Percentiles rank a stretch among this genome's conserved stretches.
phyloP scores from a whole-genome alignment of 2,888 invertebrate genomes.

The Nudaria mundana region DNA sequence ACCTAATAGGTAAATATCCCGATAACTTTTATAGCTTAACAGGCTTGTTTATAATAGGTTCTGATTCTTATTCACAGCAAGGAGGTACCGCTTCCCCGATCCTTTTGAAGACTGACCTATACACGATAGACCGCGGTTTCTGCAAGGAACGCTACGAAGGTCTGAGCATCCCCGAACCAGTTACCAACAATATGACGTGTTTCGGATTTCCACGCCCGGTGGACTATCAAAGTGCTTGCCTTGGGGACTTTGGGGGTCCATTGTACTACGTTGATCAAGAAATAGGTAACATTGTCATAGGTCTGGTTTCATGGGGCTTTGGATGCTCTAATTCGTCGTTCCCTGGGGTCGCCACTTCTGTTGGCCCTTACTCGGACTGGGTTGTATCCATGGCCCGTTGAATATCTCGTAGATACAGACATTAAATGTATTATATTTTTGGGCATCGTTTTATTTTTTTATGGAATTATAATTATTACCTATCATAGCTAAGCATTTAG shows the following conservation, averaged over 20 bases:
- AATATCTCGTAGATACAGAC: too few species aligned
- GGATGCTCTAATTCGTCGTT: conserved; percentile 58
- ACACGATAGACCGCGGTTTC: conserved; percentile 2
- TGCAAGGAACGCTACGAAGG: conserved; percentile 11
- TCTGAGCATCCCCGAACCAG: conserved; percentile 12
- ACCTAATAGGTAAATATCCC: too few species aligned
- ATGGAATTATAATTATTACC: too few species aligned
- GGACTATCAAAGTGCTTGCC: conserved; percentile 36
- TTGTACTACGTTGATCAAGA: conserved; percentile 33
- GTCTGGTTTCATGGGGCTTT: conserved; percentile 69
- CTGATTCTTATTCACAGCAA: conserved; percentile 5
- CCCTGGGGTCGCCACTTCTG: conserved; percentile 71
- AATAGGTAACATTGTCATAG: conserved; percentile 50
- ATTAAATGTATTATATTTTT: too few species aligned
- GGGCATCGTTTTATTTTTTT: too few species aligned
- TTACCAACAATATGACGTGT: conserved; percentile 51
- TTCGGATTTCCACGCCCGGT: conserved; percentile 34
- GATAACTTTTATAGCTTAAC: too few species aligned
- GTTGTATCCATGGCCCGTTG: conserved; percentile 33
- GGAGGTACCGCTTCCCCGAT: conserved; percentile 12
- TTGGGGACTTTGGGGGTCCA: conserved; percentile 61
- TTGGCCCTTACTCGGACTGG: conserved; percentile 49
- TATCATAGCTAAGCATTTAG: too few species aligned
- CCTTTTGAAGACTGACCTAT: conserved; percentile 7
- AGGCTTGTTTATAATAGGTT: too few species aligned